A percentile compares a stretch with the other conserved stretches of the same genome.
Conservation (phyloP, 2,888 invertebrate species). For the Xanthia togata region DNA sequence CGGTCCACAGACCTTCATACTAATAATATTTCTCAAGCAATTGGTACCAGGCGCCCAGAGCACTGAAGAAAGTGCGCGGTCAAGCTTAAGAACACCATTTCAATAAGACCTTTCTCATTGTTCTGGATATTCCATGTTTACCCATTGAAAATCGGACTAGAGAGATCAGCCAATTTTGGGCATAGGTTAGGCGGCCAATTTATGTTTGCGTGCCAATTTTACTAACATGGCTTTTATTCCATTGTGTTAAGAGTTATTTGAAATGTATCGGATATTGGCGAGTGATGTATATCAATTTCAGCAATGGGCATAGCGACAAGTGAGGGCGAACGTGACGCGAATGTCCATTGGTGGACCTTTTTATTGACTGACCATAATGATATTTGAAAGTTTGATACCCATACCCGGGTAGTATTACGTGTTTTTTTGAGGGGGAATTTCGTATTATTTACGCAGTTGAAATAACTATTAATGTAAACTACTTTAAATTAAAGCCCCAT, state of each 20-base stretch:
- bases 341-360: conserved; percentile 83
- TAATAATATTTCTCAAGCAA: conserved; percentile 86
- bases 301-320: conserved; percentile 86
- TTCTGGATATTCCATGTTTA: conserved; percentile 34
- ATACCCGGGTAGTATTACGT: conserved; percentile 44
- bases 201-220: conserved; percentile 32
- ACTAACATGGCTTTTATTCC: conserved; percentile 70
- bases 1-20: conserved; percentile 76
- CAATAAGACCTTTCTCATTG: conserved; percentile 63
- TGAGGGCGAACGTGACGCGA: conserved; percentile 85
- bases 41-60: conserved; percentile 85
- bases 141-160: conserved; percentile 47
- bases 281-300: conserved; percentile 88
- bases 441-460: neutral
- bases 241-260: conserved; percentile 63
- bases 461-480: conserved; percentile 7
- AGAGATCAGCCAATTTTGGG: conserved; percentile 75
- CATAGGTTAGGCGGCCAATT: conserved; percentile 49
- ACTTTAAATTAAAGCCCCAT: neutral
- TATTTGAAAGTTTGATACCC: conserved; percentile 69
- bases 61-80: conserved; percentile 81
- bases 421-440: conserved; percentile 38
- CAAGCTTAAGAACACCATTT: conserved; percentile 64
- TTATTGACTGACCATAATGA: conserved; percentile 86
- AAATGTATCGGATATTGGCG: conserved; percentile 62